phyloP scores from a whole-genome alignment of 2,888 invertebrate species.

The Melanostoma mellinum region DNA sequence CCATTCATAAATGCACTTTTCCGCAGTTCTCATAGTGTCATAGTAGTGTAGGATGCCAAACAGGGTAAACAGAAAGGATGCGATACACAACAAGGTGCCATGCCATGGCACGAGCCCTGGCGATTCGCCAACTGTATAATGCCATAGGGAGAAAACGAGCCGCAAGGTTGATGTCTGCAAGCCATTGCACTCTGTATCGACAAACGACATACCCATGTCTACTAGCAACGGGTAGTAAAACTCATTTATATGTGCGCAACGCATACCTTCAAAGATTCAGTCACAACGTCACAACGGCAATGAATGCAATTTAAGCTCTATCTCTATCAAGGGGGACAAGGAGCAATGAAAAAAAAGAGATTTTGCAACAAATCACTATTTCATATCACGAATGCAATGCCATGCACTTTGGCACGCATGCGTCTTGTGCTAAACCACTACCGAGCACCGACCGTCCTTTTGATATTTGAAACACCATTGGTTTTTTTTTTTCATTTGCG shows the following conservation, averaged over 20 bases:
- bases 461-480: background rate
- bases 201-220: background rate
- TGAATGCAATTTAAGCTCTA: background rate
- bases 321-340: background rate
- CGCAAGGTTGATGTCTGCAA: slow-evolving; percentile 32
- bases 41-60: slow-evolving; percentile 8
- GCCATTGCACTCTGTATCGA: slow-evolving; percentile 43
- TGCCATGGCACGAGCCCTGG: slow-evolving; percentile 63
- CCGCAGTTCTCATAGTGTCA: slow-evolving; percentile 3
- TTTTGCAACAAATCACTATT: slow-evolving; percentile 47
- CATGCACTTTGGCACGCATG: slow-evolving; percentile 69
- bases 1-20: slow-evolving; percentile 70
- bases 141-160: slow-evolving; percentile 13
- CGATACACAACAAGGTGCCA: slow-evolving; percentile 41
- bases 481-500: slow-evolving; percentile 16
- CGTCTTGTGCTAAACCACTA: slow-evolving; percentile 52
- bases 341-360: slow-evolving; percentile 2
- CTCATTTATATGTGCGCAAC: slow-evolving; percentile 13
- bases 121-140: slow-evolving; percentile 9
- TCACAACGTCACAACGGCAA: too few species aligned
- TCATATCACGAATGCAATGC: slow-evolving; percentile 22
- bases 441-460: slow-evolving; percentile 7
- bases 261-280: slow-evolving; percentile 18
- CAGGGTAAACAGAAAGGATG: slow-evolving; percentile 22
- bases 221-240: background rate